Conservation (phyloP, 2,888 invertebrate genomes). For the Rhagonycha fulva region DNA sequence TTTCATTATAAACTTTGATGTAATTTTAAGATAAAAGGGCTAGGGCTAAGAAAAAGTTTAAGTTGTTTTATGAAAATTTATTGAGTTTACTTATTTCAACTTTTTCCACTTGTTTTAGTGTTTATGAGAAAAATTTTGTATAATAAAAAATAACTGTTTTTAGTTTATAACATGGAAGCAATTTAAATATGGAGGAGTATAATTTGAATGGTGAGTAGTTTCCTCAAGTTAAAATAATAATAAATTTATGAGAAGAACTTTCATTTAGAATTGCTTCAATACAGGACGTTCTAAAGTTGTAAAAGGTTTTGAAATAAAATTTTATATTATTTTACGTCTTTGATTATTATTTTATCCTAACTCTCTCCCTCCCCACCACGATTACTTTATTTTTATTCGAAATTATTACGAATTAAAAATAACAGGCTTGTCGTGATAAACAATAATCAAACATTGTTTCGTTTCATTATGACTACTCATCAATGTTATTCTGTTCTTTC, state of each 20-base stretch:
- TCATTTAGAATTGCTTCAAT: neutral
- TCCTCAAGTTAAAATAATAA: neutral
- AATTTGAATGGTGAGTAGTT: neutral
- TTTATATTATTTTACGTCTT: too few species aligned
- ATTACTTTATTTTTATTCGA: too few species aligned
- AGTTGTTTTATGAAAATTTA: constrained; percentile 37
- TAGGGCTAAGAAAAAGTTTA: constrained; percentile 28
- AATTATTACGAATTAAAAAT: too few species aligned
- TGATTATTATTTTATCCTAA: too few species aligned
- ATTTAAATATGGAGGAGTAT: neutral
- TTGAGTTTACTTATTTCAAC: constrained; percentile 22
- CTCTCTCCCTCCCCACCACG: too few species aligned
- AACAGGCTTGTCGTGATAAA: too few species aligned
- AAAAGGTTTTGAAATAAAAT: neutral
- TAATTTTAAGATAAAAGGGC: constrained; percentile 32
- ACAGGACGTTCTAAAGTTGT: too few species aligned
- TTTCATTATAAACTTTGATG: constrained; percentile 39
- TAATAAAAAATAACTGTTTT: constrained; percentile 5
- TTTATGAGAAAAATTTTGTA: constrained; percentile 21
- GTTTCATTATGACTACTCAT: too few species aligned
- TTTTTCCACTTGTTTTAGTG: constrained; percentile 17
- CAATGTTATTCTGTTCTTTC: too few species aligned
- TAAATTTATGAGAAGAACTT: neutral
- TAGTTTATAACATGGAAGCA: neutral
- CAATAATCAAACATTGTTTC: too few species aligned